Base-by-base conservation (phyloP, 2,888 invertebrate species). In the Xanthorhoe spadicearia region DNA sequence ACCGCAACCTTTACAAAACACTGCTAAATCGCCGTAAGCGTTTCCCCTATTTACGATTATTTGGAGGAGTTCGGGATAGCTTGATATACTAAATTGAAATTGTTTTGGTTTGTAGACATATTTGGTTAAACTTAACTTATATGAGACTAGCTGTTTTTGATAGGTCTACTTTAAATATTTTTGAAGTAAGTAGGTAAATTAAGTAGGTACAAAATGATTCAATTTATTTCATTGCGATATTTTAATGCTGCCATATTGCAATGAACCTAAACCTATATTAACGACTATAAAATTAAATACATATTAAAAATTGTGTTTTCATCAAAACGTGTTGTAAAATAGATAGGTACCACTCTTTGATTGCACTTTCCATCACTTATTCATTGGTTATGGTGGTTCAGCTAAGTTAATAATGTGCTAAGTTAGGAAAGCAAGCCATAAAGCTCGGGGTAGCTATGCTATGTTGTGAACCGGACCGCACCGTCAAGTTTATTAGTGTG, bases 401-500 rank as follows among this genome's bases (percentile, higher is more conserved):
- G 38, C 9, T 38, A 10, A 9, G 35, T 38, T 38, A 38, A 38
- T 38, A 8, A 38, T 43, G 38, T 43, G 2, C 38, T 43, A 43
- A 13, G 38, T 13, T 43, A 38, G 38, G 10, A 38, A 38, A 38
- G 18, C 48, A 69, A 75, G 73, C 69, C 61, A 71, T 75, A 72
- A 74, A 71, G 17, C 72, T 67, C 66, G 71, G 73, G 70, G 66
- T 71, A 75, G 77, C 81, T 82, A 82, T n/a, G n/a, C 28, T 28
- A 32, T 32, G 32, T 32, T 82, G 81, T 82, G 81, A 83, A 85
- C 80, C 82, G 84, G 83, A 84, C 80, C 85, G 86, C 75, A 74
- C 79, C 74, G 76, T 77, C 76, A 80, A 85, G 85, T 86, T 88
- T 84, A 89, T 87, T 87, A 87, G 83, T 80, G 87, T 84, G 83